Conservation (phyloP, 2,888 invertebrate genomes). For the Timema podura region DNA sequence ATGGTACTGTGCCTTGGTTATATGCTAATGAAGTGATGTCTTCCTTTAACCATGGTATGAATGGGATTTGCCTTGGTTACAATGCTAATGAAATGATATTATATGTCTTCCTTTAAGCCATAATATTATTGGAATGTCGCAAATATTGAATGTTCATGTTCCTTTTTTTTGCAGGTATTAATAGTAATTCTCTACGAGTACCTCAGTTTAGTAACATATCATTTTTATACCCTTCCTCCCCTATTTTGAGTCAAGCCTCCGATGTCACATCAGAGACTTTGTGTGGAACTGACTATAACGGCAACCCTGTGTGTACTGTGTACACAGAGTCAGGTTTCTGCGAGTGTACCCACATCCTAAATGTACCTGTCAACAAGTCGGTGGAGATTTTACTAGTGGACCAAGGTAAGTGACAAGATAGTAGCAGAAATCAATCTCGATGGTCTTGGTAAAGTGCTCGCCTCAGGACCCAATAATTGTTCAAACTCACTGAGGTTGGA, state of each 20-base stretch:
- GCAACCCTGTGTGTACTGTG: conserved; percentile 24
- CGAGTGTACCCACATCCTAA: conserved; percentile 69
- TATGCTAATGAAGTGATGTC: too few relatives aligned
- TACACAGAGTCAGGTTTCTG: conserved; percentile 45
- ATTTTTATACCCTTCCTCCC: conserved; percentile 71
- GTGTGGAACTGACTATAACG: conserved; percentile 34
- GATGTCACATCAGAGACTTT: conserved; percentile 47
- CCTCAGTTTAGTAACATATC: conserved; percentile 68
- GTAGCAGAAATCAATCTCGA: too few relatives aligned
- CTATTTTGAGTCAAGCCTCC: conserved; percentile 66
- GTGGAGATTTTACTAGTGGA: conserved; percentile 72
- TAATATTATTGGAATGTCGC: too few relatives aligned
- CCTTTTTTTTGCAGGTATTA: conserved; percentile 21
- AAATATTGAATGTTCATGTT: too few relatives aligned
- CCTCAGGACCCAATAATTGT: too few relatives aligned
- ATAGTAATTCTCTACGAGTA: conserved; percentile 44
- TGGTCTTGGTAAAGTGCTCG: too few relatives aligned
- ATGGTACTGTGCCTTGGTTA: too few relatives aligned
- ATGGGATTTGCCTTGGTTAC: too few relatives aligned
- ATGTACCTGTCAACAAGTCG: conserved; percentile 59
- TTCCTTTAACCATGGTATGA: too few relatives aligned
- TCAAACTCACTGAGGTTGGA: too few relatives aligned
- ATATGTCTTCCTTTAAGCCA: too few relatives aligned
- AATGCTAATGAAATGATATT: too few relatives aligned
- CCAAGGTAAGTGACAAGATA: conserved; percentile 54